Base-by-base conservation (phyloP, 2,797 vertebrate genomes). In the Phoxinus dragarum region DNA sequence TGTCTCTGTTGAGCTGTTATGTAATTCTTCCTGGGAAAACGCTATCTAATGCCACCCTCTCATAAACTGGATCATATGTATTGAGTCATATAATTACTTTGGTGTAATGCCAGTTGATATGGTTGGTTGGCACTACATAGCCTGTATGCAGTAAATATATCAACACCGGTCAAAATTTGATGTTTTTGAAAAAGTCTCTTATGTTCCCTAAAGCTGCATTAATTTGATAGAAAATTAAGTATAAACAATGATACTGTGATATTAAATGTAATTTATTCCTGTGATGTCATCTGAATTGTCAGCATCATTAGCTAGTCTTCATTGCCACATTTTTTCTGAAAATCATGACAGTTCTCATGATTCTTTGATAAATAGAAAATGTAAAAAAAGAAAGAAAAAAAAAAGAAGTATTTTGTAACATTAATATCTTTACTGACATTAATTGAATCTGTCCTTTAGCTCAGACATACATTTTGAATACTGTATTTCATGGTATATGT, bases 11-110 rank as follows among this genome's bases (percentile, higher is more conserved):
- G 81, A 75, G 56, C 44, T 36, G 71, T 83, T 83, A 75, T 83
- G 54, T 72, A 82, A 82, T 82, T 71, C 81, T 66, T 83, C 27
- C 42, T 52, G 42, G 81, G 71, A 38, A 74, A 83, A 83, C 38
- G 31, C 42, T 64, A 74, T 64, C 71, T 74, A 82, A 82, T 83
- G 56, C 21, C 11, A 61, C 64, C 42, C 40, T 72, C 71, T 36
- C 21, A 8, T 42, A 49, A 47, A 49, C 40, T 27, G 19, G 12
- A 61, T 74, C 31, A 49, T 49, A 74, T 82, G 81, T 36, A 64
- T 66, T 64, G 40, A 82, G 23, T 56, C 67, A 81, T 21, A 67
- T 56, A 81, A 27, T 82, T 74, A 47, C 69, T 64, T 64, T 47
- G 31, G 38, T 36, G 23, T 75, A 64, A 73, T 82, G 56, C 31